phyloP scores from a whole-genome alignment of 2,888 invertebrate genomes.

The Furcula furcula region DNA sequence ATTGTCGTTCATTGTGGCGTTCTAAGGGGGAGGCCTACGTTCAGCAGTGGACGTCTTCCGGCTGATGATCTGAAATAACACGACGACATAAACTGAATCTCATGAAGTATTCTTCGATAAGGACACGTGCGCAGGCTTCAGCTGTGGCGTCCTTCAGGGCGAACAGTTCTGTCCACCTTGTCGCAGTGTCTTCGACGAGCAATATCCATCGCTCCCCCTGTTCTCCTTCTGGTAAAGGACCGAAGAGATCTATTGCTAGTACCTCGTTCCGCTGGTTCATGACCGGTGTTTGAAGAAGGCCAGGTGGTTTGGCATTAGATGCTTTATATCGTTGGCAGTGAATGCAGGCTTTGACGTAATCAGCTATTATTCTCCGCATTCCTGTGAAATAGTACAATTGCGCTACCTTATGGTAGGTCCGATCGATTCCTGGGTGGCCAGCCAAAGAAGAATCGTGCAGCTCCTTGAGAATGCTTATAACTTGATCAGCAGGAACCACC shows the following conservation, averaged over 20 bases:
- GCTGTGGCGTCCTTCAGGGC: conserved; percentile 16
- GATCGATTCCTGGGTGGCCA: conserved; percentile 13
- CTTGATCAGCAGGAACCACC: neutral
- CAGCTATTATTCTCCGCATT: too few relatives aligned
- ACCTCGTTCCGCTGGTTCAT: too few relatives aligned
- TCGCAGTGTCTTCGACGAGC: conserved; percentile 22
- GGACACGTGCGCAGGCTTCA: conserved; percentile 13
- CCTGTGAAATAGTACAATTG: too few relatives aligned
- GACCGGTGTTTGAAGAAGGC: too few relatives aligned
- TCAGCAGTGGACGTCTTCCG: too few relatives aligned
- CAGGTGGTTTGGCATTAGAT: conserved; percentile 12
- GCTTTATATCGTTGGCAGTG: conserved; percentile 21
- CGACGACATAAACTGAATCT: conserved; percentile 25
- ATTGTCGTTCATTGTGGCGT: too few relatives aligned
- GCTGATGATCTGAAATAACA: too few relatives aligned
- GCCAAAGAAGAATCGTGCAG: conserved; percentile 11
- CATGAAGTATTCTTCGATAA: conserved; percentile 24
- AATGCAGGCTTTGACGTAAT: too few relatives aligned
- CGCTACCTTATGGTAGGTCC: too few relatives aligned
- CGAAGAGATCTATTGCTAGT: conserved; percentile 26
- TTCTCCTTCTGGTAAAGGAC: too few relatives aligned
- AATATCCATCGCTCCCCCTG: conserved; percentile 18
- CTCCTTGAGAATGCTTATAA: conserved; percentile 3
- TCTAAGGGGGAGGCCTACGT: too few relatives aligned
- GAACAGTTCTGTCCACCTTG: conserved; percentile 22